phyloP scores from a whole-genome alignment of 2,113 vertebrate species.

The Illadopsis cleaveri region DNA sequence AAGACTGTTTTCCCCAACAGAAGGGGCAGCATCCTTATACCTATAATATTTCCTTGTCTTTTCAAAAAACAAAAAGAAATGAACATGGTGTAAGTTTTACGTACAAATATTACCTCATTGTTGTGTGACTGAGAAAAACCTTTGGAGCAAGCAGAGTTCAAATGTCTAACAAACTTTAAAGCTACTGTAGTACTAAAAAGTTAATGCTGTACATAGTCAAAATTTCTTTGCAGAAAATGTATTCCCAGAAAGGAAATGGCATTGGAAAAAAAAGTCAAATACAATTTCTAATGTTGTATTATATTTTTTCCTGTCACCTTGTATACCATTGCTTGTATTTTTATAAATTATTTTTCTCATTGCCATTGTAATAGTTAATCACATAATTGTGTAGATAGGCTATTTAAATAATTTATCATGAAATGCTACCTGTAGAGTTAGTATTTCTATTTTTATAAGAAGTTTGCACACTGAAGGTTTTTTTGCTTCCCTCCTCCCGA shows the following conservation, averaged over 20 bases:
- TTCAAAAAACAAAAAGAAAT: constrained; percentile 74
- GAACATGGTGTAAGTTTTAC: constrained; percentile 84
- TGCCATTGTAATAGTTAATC: constrained; percentile 86
- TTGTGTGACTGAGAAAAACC: constrained; percentile 89
- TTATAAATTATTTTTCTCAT: constrained; percentile 96
- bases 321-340: constrained; percentile 87
- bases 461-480: constrained; percentile 97
- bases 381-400: constrained; percentile 95
- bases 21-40: constrained; percentile 18
- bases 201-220: constrained; percentile 92
- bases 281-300: constrained; percentile 80
- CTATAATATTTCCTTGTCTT: constrained; percentile 68
- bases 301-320: constrained; percentile 77
- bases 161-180: constrained; percentile 82
- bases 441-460: constrained; percentile 98
- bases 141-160: constrained; percentile 84
- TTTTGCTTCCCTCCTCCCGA: constrained; percentile 68
- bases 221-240: constrained; percentile 79
- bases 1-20: background rate
- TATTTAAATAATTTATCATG: constrained; percentile 99
- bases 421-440: constrained; percentile 90
- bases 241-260: constrained; percentile 82
- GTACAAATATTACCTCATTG: constrained; percentile 99
- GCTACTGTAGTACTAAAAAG: constrained; percentile 84
- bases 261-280: constrained; percentile 75